Evolutionary conservation across 2,797 vertebrate genomes (phyloP).

Genomic region (Alcedo quadribrachys): DNA sequence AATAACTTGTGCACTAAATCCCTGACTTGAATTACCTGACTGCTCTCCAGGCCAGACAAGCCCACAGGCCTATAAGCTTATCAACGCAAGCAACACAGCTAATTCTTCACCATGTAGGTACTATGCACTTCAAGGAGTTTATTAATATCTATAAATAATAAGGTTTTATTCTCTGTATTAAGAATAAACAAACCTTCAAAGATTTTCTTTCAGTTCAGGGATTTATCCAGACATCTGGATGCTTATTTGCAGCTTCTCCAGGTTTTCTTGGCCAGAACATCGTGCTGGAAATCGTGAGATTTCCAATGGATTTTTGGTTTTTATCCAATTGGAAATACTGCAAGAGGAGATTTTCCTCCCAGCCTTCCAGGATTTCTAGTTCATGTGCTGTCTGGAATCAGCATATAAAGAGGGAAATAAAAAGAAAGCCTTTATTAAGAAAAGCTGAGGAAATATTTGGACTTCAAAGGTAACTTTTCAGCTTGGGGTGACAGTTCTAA

Average conservation of each 20-base stretch:
- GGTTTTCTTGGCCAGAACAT: not conserved
- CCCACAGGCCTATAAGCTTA: not conserved
- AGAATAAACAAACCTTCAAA: not conserved
- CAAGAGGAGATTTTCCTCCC: constrained; percentile 31
- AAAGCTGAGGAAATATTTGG: constrained; percentile 46
- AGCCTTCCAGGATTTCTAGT: constrained; percentile 48
- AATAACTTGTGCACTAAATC: not conserved
- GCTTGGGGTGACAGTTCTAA: constrained; percentile 18
- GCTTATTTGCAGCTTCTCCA: constrained; percentile 33
- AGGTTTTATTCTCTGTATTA: not conserved
- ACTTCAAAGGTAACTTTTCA: constrained; percentile 52
- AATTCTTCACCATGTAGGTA: not conserved
- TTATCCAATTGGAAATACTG: constrained; percentile 39
- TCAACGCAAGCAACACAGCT: not conserved
- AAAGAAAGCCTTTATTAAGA: constrained; percentile 41
- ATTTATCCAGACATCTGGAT: constrained; percentile 53
- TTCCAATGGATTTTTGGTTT: constrained; percentile 28
- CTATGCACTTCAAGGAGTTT: not conserved
- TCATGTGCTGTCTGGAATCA: constrained; percentile 1
- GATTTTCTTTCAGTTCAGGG: not conserved
- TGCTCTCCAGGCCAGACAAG: not conserved
- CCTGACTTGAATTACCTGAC: not conserved
- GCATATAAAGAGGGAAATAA: not conserved
- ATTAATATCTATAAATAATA: not conserved
- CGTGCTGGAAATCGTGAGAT: constrained; percentile 22